Percentiles rank a stretch among this genome's conserved stretches.
These are phyloP conservation scores for Paraescarpia echinospica DNA, from an alignment of 1,140 invertebrate species.

Conservation along the genomic window DNA sequence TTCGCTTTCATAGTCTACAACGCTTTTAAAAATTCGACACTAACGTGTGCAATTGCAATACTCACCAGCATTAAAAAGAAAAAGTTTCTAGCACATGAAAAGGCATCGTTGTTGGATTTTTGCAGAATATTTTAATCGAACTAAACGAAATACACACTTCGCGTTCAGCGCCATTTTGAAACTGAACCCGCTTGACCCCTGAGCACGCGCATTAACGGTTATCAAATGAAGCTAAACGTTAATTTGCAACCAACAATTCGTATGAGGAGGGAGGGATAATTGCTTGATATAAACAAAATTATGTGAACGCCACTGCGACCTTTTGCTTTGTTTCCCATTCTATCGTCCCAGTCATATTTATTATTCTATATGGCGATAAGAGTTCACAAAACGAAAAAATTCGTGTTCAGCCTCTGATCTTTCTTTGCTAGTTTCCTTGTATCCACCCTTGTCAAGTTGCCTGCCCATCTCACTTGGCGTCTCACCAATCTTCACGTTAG, in stretches of 20 bases:
- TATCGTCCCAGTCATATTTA: background rate
- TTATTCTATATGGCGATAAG: background rate
- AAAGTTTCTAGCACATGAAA: slow-evolving; percentile 6
- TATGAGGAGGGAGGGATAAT: background rate
- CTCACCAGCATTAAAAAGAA: background rate
- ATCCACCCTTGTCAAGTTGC: too few relatives aligned
- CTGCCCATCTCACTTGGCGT: too few relatives aligned
- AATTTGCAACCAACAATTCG: background rate
- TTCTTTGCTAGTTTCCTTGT: too few relatives aligned
- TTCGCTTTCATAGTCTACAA: background rate
- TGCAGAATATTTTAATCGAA: background rate
- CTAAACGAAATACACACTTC: background rate
- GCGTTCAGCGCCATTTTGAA: slow-evolving; percentile 3
- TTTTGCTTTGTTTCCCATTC: background rate
- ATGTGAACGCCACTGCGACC: background rate
- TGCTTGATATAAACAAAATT: background rate
- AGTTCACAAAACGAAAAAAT: too few relatives aligned
- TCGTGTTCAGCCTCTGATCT: too few relatives aligned
- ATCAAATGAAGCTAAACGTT: background rate
- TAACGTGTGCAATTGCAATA: background rate
- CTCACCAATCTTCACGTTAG: too few relatives aligned
- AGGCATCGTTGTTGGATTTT: background rate
- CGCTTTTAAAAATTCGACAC: background rate
- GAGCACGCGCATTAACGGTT: slow-evolving; percentile 3
- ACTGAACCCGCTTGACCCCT: slow-evolving; percentile 3